Conservation (phyloP, 2,888 invertebrate genomes). For the Luffia ferchaultella region DNA sequence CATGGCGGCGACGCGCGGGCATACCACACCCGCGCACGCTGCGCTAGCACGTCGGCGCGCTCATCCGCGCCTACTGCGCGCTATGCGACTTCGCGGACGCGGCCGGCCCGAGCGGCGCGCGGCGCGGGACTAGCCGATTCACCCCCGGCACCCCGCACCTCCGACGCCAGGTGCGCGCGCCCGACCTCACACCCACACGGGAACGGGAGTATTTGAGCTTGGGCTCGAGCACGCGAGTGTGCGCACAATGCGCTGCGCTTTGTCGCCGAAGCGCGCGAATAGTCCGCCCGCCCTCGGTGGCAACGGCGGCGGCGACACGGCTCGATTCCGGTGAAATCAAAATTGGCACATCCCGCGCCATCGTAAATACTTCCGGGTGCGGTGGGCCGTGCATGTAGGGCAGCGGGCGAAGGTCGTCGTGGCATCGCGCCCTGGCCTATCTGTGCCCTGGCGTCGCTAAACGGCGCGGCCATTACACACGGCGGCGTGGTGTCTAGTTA, state of each 20-base stretch:
- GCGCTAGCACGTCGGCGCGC: constrained; percentile 59
- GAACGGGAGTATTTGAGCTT: constrained; percentile 8
- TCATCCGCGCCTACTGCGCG: constrained; percentile 24
- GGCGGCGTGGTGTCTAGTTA: too few relatives aligned
- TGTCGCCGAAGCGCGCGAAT: constrained; percentile 8
- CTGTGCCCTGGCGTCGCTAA: neutral
- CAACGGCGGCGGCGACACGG: neutral
- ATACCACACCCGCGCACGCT: constrained; percentile 63
- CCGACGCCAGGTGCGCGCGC: constrained; percentile 5
- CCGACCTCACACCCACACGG: constrained; percentile 4
- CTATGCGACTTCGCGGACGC: constrained; percentile 33
- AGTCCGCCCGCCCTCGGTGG: constrained; percentile 1
- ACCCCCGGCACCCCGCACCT: constrained; percentile 26
- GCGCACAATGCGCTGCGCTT: constrained; percentile 25
- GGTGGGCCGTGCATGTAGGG: constrained; percentile 21
- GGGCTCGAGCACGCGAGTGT: constrained; percentile 19
- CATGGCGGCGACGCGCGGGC: constrained; percentile 61
- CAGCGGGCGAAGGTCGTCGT: neutral
- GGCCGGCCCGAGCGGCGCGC: constrained; percentile 53
- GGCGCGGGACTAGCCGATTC: constrained; percentile 46
- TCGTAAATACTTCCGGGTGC: constrained; percentile 14
- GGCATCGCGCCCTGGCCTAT: too few relatives aligned
- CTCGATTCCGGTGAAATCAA: constrained; percentile 17
- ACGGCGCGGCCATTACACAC: neutral
- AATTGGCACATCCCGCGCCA: constrained; percentile 5